Evolutionary conservation across 1,140 invertebrate species (phyloP), one percentile per base, ranked within the genome.

Genomic region (Colletes gigas): DNA sequence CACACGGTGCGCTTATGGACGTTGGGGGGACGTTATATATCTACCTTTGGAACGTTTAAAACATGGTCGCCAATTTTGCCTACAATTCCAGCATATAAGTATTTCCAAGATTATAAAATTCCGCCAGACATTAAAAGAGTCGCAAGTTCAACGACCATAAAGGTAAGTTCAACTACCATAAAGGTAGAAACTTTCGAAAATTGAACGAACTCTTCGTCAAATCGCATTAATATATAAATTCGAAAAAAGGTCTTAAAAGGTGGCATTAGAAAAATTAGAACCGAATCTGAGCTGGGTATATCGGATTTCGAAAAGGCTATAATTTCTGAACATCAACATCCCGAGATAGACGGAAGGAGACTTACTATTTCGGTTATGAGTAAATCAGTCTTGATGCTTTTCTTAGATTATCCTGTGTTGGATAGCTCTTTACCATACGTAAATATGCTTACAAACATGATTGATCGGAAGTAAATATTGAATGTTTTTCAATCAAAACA

Each of bases 1-100:
- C 95, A 94, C 88, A 95, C 95, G 57, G 95, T 96, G 70, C 93
- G 96, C 74, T 92, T 96, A 83, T 97, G 96, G 96, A 95, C 94
- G 17, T 90, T 96, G 19, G 93, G 94, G 47, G 96, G 96, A 10
- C 94, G 95, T 84, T 97, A 96, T 90, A 89, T 97, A 59, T 95
- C 95, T 60, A 96, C 96, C 14, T 90, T 96, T 76, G 96, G 96
- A 55, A 95, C 95, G 47, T 95, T 94, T 78, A 92, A 94, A 85
- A 92, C 94, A 2, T 96, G 95, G 95, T 82, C 88, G 4, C 90
- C 93, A 52, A 89, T 95, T 8, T 87, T 93, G 59, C 93, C 95
- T 0, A 92, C 93, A 54, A 84, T 92, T 59, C 86, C 93, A 12
- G 88, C 89, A 8, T 79, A 89, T 4, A 88, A 90, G n/a, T 91